These are phyloP conservation scores for Hypsibius dujardini DNA, from an alignment of 1,140 invertebrate genomes.

Conservation along the genomic window DNA sequence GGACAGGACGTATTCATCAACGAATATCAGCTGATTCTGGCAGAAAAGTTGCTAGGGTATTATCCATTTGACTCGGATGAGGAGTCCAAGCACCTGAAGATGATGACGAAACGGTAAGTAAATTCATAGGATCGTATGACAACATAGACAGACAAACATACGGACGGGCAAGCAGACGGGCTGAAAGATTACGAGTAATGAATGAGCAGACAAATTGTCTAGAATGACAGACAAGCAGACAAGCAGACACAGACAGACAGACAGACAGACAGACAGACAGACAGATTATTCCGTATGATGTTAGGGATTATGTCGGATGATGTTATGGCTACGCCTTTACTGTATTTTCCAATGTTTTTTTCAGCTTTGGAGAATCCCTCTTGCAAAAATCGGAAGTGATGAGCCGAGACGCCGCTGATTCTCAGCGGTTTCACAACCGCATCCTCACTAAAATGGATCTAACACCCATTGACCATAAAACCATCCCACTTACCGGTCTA, in stretches of 20 bases:
- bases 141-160: too few species aligned
- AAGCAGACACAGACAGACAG: too few species aligned
- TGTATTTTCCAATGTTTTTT: slow-evolving; percentile 17
- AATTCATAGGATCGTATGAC: too few species aligned
- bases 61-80: slow-evolving; percentile 71
- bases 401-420: slow-evolving; percentile 83
- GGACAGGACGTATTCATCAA: slow-evolving; percentile 96
- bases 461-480: neutral
- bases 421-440: slow-evolving; percentile 57
- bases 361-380: slow-evolving; percentile 77
- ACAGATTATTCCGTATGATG: too few species aligned
- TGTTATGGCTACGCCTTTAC: too few species aligned
- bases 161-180: too few species aligned
- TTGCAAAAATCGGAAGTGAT: slow-evolving; percentile 96
- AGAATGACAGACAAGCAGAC: too few species aligned
- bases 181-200: too few species aligned
- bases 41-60: slow-evolving; percentile 71
- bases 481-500: neutral
- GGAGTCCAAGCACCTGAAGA: slow-evolving; percentile 82
- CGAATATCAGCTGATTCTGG: slow-evolving; percentile 82
- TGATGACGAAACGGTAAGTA: slow-evolving; percentile 59
- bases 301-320: too few species aligned
- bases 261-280: too few species aligned
- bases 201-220: too few species aligned
- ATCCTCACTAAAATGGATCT: slow-evolving; percentile 36